phyloP scores from a whole-genome alignment of 1,140 invertebrate species.

The Polyergus mexicanus region DNA sequence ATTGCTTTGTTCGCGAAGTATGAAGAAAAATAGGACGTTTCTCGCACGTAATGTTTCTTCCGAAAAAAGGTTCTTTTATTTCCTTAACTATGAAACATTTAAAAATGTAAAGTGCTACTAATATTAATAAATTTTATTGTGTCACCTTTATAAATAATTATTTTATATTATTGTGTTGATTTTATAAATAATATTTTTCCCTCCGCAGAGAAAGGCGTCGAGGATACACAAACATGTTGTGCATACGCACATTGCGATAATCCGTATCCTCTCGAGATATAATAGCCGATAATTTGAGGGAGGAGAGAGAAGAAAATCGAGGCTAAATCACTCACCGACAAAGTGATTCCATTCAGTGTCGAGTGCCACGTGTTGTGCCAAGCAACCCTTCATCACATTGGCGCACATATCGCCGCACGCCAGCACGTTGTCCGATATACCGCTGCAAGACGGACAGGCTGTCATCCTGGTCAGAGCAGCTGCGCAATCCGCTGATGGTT shows the following conservation, averaged over 20 bases:
- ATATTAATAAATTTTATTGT: not conserved
- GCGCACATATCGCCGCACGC: slow-evolving; percentile 96
- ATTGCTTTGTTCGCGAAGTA: not conserved
- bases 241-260: not conserved
- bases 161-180: not conserved
- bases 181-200: no score
- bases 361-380: slow-evolving; percentile 94
- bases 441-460: slow-evolving; percentile 94
- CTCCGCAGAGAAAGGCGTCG: not conserved
- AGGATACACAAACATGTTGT: not conserved
- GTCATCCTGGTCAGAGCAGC: slow-evolving; percentile 94
- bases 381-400: slow-evolving; percentile 96
- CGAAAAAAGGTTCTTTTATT: not conserved
- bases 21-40: not conserved
- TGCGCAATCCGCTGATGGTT: slow-evolving; percentile 89
- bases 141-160: no score
- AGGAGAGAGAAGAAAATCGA: slow-evolving; percentile 4
- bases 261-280: slow-evolving; percentile 16
- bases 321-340: slow-evolving; percentile 90
- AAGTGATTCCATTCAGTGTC: slow-evolving; percentile 96
- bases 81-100: not conserved
- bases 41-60: not conserved
- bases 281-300: not conserved
- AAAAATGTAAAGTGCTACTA: not conserved
- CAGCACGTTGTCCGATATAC: slow-evolving; percentile 89